These are phyloP conservation scores for Gasterosteus nipponicus DNA, from an alignment of 2,113 vertebrate genomes.

Conservation along the genomic window DNA sequence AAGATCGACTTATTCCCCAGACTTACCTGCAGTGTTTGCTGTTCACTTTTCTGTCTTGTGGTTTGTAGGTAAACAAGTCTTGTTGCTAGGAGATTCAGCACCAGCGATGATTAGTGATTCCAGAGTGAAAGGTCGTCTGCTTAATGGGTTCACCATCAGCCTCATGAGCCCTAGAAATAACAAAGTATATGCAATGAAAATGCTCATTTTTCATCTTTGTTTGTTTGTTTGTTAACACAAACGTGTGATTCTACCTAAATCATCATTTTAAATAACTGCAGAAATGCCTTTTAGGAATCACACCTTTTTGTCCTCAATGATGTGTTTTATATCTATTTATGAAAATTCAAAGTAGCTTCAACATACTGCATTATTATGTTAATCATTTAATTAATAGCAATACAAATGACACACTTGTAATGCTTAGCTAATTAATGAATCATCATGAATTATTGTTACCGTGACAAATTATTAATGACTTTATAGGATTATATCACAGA, in stretches of 20 bases:
- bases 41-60: slow-evolving; percentile 30
- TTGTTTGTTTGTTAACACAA: neutral
- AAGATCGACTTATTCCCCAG: slow-evolving; percentile 5
- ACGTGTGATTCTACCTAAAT: neutral
- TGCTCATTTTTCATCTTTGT: neutral
- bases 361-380: neutral
- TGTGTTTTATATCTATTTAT: neutral
- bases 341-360: neutral
- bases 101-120: slow-evolving; percentile 22
- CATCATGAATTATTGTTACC: neutral
- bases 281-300: too few species aligned
- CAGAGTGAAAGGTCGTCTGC: neutral
- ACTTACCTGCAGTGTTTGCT: slow-evolving; percentile 38
- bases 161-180: neutral
- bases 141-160: neutral
- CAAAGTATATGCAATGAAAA: neutral
- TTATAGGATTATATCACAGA: neutral
- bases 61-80: slow-evolving; percentile 53
- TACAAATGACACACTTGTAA: neutral
- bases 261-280: neutral
- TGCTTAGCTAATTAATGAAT: neutral
- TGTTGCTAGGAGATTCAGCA: slow-evolving; percentile 67
- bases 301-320: neutral
- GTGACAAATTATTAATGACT: neutral
- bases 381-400: neutral